Evolutionary conservation across 2,113 vertebrate species (phyloP).

Genomic region (Peromyscus maniculatus): DNA sequence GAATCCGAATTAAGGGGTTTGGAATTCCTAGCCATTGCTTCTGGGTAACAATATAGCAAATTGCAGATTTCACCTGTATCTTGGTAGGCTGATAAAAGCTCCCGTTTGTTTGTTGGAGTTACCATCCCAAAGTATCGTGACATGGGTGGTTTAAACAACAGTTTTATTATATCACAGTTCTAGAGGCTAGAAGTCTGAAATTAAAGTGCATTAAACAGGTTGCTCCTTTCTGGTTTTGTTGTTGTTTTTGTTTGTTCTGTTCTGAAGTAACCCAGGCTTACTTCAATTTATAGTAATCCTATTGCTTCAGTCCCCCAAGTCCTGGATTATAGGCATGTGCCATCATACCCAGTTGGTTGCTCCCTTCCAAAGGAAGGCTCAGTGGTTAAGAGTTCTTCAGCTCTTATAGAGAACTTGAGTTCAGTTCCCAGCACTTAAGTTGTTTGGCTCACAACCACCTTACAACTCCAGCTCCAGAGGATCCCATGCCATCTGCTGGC

Average conservation of each 20-base stretch:
- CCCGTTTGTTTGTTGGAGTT: slow-evolving; percentile 6
- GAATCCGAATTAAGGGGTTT: slow-evolving; percentile 14
- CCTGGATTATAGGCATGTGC: neutral
- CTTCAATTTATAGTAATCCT: neutral
- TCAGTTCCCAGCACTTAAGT: neutral
- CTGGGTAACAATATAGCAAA: slow-evolving; percentile 39
- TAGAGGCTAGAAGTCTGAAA: slow-evolving; percentile 44
- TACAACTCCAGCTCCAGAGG: neutral
- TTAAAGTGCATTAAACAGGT: neutral
- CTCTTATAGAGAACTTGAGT: neutral
- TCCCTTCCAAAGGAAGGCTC: neutral
- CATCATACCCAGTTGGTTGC: neutral
- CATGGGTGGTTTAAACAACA: slow-evolving; percentile 13
- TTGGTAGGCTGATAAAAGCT: neutral
- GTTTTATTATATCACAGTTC: slow-evolving; percentile 44
- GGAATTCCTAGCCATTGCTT: slow-evolving; percentile 35
- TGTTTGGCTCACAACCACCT: neutral
- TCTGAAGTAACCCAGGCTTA: neutral
- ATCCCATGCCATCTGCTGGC: neutral
- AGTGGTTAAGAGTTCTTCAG: neutral
- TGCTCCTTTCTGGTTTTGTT: neutral
- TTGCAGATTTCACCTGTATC: neutral
- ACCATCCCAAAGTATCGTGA: slow-evolving; percentile 19
- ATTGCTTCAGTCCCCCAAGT: neutral
- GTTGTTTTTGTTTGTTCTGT: neutral